Percentiles rank a stretch among this genome's conserved stretches.
These are phyloP conservation scores for Beaufortia kweichowensis DNA, from an alignment of 2,113 vertebrate genomes.

Conservation along the genomic window DNA sequence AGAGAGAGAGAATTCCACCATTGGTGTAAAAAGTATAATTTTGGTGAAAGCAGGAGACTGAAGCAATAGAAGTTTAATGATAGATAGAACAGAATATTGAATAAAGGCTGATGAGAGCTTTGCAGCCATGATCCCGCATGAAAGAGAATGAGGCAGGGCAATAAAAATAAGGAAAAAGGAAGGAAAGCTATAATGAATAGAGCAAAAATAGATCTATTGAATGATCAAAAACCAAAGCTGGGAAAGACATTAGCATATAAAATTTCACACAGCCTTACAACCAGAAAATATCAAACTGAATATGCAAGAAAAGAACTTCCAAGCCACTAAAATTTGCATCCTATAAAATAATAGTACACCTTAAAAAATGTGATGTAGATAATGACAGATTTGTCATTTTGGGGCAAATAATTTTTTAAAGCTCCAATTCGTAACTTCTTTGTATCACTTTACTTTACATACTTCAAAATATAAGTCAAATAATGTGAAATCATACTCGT, in stretches of 20 bases:
- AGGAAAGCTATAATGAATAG: not conserved
- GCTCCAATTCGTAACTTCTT: no score
- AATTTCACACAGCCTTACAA: not conserved
- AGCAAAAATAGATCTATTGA: not conserved
- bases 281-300: not conserved
- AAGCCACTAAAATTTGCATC: no score
- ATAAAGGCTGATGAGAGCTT: conserved; percentile 10
- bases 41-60: conserved; percentile 26
- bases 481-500: no score
- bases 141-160: not conserved
- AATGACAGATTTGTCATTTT: no score
- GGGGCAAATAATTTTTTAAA: no score
- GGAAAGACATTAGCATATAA: not conserved
- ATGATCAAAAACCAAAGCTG: not conserved
- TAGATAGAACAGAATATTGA: not conserved
- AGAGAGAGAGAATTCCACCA: conserved; percentile 18
- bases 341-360: no score
- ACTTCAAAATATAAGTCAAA: no score
- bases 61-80: conserved; percentile 14
- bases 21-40: conserved; percentile 42
- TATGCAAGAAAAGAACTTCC: no score
- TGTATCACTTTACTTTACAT: no score
- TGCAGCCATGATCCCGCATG: not conserved
- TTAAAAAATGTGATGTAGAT: no score
- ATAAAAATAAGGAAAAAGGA: not conserved